Conservation (phyloP, 2,797 vertebrate genomes). For the Notoglanidium macrostoma region DNA sequence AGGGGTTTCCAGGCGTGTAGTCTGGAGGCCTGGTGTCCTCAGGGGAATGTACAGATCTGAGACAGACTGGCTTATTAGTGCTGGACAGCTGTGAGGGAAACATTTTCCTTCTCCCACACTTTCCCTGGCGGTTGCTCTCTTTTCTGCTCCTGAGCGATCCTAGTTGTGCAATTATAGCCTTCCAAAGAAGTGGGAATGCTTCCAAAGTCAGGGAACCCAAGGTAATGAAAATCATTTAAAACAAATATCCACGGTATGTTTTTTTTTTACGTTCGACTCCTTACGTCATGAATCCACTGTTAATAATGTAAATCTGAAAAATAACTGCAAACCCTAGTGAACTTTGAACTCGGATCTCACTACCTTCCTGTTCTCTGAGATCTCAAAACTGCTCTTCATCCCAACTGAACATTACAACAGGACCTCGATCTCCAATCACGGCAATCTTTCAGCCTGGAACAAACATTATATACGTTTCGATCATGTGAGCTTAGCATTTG, state of each 20-base stretch:
- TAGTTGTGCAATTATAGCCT: background rate
- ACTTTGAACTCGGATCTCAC: background rate
- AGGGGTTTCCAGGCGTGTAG: background rate
- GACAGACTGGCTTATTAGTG: background rate
- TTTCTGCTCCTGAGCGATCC: background rate
- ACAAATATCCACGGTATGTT: background rate
- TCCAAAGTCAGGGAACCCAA: background rate
- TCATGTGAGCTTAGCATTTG: background rate
- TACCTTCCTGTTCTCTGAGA: background rate
- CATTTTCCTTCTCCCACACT: background rate
- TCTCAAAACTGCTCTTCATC: background rate
- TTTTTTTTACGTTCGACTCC: background rate
- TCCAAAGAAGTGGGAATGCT: background rate
- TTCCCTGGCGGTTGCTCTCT: background rate
- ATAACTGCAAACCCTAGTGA: background rate
- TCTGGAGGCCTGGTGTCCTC: background rate
- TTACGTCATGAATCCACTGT: background rate
- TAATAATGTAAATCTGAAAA: background rate
- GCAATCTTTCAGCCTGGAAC: background rate
- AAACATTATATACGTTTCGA: background rate
- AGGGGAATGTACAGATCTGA: constrained; percentile 9
- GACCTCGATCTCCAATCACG: background rate
- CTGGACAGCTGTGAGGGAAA: constrained; percentile 23
- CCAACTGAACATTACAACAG: background rate
- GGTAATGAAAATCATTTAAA: background rate